A percentile compares a stretch with the other conserved stretches of the same genome.
Conservation (phyloP, 2,888 invertebrate species). For the Synergus gifuensis region DNA sequence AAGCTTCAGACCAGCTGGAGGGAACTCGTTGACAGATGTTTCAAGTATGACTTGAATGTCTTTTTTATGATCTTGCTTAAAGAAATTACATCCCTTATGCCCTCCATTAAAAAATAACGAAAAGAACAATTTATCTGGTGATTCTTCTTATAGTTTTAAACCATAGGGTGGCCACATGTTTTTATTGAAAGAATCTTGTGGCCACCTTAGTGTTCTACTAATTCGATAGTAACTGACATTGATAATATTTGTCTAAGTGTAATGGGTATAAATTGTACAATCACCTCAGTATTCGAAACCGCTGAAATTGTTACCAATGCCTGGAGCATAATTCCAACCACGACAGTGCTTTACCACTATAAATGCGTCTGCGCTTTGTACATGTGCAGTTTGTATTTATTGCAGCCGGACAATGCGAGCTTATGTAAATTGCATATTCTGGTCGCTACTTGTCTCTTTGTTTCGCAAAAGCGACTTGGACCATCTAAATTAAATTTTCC, state of each 20-base stretch:
- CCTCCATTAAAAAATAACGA: background rate
- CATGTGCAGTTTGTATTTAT: slow-evolving; percentile 32
- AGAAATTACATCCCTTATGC: background rate
- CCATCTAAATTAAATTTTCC: slow-evolving; percentile 24
- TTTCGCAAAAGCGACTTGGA: slow-evolving; percentile 14
- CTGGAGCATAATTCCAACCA: slow-evolving; percentile 4
- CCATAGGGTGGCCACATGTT: no score
- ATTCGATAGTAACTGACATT: background rate
- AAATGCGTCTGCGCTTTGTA: slow-evolving; percentile 22
- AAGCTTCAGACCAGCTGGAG: slow-evolving; percentile 4
- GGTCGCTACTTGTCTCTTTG: slow-evolving; percentile 23
- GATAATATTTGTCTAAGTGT: background rate
- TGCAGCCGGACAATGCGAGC: slow-evolving; percentile 30
- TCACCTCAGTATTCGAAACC: background rate
- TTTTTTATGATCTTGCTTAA: slow-evolving; percentile 5
- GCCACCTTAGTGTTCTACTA: no score
- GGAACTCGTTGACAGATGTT: slow-evolving; percentile 24
- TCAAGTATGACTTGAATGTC: slow-evolving; percentile 4
- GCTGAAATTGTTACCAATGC: slow-evolving; percentile 26
- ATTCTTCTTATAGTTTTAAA: background rate
- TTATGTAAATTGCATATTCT: slow-evolving; percentile 32
- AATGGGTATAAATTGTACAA: background rate
- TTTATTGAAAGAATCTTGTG: no score
- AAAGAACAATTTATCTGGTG: background rate
- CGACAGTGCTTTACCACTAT: slow-evolving; percentile 24